A percentile compares a stretch with the other conserved stretches of the same genome.
Evolutionary conservation across 2,113 vertebrate genomes (phyloP).

Genomic region (Cephalopterus ornatus): DNA sequence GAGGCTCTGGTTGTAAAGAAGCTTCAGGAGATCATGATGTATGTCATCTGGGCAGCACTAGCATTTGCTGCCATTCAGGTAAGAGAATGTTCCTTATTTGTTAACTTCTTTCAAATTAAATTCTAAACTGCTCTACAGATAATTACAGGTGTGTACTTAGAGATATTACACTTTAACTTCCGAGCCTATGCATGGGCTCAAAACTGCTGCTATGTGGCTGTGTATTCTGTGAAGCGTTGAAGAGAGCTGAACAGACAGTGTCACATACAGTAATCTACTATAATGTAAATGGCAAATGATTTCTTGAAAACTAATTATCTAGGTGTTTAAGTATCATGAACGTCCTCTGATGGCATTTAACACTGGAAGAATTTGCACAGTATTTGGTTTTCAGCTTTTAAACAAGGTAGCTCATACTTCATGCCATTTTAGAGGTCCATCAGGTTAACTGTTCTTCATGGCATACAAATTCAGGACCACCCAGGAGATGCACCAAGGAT

Average conservation of each 20-base stretch:
- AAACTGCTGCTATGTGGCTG: background rate
- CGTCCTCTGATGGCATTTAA: background rate
- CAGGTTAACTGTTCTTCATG: background rate
- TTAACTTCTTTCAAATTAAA: background rate
- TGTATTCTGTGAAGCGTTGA: background rate
- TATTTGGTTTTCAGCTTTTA: background rate
- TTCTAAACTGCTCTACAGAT: background rate
- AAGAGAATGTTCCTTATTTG: background rate
- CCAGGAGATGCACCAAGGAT: background rate
- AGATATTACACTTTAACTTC: background rate
- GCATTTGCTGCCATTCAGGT: conserved; percentile 97
- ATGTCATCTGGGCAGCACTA: conserved; percentile 94
- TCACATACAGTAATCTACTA: background rate
- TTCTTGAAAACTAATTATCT: background rate
- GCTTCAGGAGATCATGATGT: conserved; percentile 98
- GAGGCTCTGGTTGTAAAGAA: conserved; percentile 96
- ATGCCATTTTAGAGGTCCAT: background rate
- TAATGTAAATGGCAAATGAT: background rate
- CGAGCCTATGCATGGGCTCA: background rate
- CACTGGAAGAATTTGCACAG: background rate
- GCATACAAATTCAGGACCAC: background rate
- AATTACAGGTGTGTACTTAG: background rate
- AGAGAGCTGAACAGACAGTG: background rate
- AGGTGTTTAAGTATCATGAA: background rate
- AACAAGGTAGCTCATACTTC: background rate